Percentiles rank a stretch among this genome's conserved stretches.
These are phyloP conservation scores for Chrysopilus asiliformis DNA, from an alignment of 2,888 invertebrate genomes.

Conservation along the genomic window DNA sequence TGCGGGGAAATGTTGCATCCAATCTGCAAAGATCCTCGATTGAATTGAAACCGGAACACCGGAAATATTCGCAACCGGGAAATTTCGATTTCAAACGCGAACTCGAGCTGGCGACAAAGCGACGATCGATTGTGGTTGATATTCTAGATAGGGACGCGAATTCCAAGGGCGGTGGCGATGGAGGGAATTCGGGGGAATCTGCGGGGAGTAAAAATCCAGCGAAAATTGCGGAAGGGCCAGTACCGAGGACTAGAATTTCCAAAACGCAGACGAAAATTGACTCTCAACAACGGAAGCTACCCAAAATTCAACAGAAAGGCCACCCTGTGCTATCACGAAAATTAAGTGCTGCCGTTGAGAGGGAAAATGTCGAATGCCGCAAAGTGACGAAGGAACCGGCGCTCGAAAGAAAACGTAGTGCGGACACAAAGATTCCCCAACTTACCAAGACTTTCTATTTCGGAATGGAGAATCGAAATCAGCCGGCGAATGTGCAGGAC, in stretches of 20 bases:
- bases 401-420: neutral
- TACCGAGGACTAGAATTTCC: neutral
- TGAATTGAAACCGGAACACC: conserved; percentile 3
- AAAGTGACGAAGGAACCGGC: neutral
- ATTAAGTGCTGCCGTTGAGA: too few relatives aligned
- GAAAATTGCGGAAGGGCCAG: neutral
- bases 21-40: too few relatives aligned
- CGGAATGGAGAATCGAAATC: conserved; percentile 51
- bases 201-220: too few relatives aligned
- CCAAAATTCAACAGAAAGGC: neutral
- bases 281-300: neutral
- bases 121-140: conserved; percentile 8
- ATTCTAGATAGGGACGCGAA: neutral
- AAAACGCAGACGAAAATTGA: neutral
- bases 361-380: neutral
- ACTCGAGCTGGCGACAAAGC: conserved; percentile 12
- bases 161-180: too few relatives aligned
- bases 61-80: conserved; percentile 11
- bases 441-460: conserved; percentile 55
- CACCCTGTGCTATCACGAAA: neutral
- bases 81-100: conserved; percentile 12
- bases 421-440: conserved; percentile 21
- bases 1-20: neutral
- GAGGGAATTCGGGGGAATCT: too few relatives aligned
- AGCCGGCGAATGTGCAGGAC: conserved; percentile 22